Evolutionary conservation across 2,797 vertebrate species (phyloP).

Genomic region (Hozukius guyotensis): DNA sequence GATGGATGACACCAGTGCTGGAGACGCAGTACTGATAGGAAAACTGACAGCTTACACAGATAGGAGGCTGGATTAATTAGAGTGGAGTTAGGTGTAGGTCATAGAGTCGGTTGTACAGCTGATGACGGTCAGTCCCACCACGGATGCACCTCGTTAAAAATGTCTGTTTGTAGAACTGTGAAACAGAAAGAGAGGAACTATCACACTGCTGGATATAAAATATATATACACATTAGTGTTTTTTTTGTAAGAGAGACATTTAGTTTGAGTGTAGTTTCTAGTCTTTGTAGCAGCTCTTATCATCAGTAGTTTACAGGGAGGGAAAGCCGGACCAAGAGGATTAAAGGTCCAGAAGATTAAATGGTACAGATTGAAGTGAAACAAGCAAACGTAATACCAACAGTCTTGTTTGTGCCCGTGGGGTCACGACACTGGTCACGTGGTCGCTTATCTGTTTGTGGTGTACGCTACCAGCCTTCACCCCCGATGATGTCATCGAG

Average conservation of each 20-base stretch:
- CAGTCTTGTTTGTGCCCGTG: background rate
- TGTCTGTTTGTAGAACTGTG: background rate
- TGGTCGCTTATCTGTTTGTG: constrained; percentile 34
- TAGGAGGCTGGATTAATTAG: constrained; percentile 1
- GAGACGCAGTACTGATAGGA: background rate
- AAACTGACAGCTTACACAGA: background rate
- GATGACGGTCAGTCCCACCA: background rate
- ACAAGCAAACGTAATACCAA: constrained; percentile 5
- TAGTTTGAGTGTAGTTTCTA: background rate
- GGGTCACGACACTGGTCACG: constrained; percentile 8
- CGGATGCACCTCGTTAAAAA: background rate
- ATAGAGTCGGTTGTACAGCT: background rate
- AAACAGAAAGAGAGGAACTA: background rate
- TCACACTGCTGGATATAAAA: background rate
- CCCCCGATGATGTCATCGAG: constrained; percentile 39
- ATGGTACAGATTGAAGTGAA: constrained; percentile 21
- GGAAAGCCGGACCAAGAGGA: constrained; percentile 23
- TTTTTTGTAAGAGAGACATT: background rate
- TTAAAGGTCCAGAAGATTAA: constrained; percentile 48
- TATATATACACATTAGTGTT: background rate
- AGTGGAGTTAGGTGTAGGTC: background rate
- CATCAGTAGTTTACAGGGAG: background rate
- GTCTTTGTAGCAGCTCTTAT: background rate
- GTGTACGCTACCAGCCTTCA: background rate
- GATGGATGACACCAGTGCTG: constrained; percentile 14